Conservation (phyloP, 2,113 vertebrate species). For the Strigops habroptila region DNA sequence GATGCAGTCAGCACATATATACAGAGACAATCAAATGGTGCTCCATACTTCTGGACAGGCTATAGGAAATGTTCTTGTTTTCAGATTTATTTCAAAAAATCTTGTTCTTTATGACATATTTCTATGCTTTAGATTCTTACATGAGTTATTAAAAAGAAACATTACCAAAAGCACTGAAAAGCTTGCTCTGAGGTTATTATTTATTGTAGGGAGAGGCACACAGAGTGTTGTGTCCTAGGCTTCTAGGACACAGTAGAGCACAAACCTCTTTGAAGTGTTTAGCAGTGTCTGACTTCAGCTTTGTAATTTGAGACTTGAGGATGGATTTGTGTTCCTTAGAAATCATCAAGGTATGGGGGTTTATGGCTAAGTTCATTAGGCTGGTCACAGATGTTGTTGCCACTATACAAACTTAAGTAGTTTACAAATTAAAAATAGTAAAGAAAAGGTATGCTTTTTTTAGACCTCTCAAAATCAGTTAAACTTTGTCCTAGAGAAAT, state of each 20-base stretch:
- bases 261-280: background rate
- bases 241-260: background rate
- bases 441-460: background rate
- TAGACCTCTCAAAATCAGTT: background rate
- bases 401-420: background rate
- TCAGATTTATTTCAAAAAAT: background rate
- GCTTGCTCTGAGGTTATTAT: background rate
- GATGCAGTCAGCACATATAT: background rate
- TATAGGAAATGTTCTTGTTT: background rate
- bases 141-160: background rate
- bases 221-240: rapidly evolving
- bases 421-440: background rate
- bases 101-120: background rate
- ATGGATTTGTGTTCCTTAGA: background rate
- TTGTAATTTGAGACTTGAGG: background rate
- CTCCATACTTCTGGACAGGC: background rate
- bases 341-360: rapidly evolving
- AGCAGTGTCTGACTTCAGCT: background rate
- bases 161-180: background rate
- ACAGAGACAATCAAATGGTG: background rate
- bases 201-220: background rate
- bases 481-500: background rate
- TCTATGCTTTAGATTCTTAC: background rate
- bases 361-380: background rate
- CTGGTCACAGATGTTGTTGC: background rate